phyloP scores from a whole-genome alignment of 35 echinoderm and acorn worm genomes.

The Anneissia japonica region DNA sequence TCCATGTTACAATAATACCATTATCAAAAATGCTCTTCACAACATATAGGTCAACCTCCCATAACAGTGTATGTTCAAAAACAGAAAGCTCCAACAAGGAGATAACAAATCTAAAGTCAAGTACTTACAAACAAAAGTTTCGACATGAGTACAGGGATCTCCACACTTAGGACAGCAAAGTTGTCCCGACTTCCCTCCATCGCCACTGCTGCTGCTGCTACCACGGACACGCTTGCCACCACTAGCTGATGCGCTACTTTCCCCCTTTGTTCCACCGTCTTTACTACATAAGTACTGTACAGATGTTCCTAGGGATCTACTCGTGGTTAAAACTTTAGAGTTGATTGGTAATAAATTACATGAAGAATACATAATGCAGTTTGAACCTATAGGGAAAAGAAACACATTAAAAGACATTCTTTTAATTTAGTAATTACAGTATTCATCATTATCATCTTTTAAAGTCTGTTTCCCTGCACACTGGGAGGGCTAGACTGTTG shows the following conservation, averaged over 20 bases:
- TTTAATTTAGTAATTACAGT: no score
- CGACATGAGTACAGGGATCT: slow-evolving; percentile 90
- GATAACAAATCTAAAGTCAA: not conserved
- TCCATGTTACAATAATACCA: no score
- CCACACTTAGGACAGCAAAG: slow-evolving; percentile 90
- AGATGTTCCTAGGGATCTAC: not conserved
- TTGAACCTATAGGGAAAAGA: not conserved
- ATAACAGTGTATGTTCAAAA: no score
- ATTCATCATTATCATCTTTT: no score
- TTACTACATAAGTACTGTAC: not conserved
- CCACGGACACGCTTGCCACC: slow-evolving; percentile 30
- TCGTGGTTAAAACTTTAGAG: not conserved
- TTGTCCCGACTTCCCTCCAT: slow-evolving; percentile 60
- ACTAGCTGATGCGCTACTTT: not conserved
- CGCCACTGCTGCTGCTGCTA: slow-evolving; percentile 26
- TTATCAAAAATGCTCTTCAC: no score
- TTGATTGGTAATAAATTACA: not conserved
- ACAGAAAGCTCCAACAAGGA: not conserved
- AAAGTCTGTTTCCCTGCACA: no score
- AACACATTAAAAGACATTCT: no score
- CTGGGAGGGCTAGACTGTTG: no score
- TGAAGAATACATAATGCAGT: not conserved
- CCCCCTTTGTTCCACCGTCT: slow-evolving; percentile 15
- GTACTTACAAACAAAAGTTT: slow-evolving; percentile 97
- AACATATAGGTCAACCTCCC: no score